These are phyloP conservation scores for Martes flavigula DNA, from an alignment of 2,797 vertebrate species.

Conservation along the genomic window DNA sequence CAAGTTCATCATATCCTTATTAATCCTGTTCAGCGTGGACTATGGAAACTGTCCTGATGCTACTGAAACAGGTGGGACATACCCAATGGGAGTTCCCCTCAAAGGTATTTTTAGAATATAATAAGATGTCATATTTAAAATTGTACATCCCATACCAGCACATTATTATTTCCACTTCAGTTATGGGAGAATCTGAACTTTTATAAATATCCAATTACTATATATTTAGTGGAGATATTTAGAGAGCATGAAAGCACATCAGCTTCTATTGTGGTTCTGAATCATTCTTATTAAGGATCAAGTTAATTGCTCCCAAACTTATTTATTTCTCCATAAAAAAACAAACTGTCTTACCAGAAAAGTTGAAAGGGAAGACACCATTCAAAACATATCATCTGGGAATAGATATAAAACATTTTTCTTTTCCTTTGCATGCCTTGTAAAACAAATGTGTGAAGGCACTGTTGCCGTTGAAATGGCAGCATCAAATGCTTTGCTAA, in stretches of 20 bases:
- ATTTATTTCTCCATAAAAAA: constrained; percentile 76
- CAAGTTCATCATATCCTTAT: neutral
- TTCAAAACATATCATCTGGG: constrained; percentile 73
- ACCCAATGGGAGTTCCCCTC: neutral
- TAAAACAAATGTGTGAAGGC: constrained; percentile 1
- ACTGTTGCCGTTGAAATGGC: neutral
- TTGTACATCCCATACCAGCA: neutral
- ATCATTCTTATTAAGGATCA: constrained; percentile 80
- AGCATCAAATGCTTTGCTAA: constrained; percentile 13
- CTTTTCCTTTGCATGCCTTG: neutral
- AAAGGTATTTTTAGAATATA: constrained; percentile 8
- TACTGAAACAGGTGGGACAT: neutral
- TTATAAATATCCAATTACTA: constrained; percentile 72
- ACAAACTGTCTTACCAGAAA: constrained; percentile 52
- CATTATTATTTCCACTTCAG: neutral
- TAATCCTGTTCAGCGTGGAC: neutral
- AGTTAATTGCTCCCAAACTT: constrained; percentile 78
- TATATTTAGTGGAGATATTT: constrained; percentile 58
- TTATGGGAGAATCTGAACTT: constrained; percentile 1
- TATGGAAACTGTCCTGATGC: neutral
- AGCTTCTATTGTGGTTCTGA: constrained; percentile 70
- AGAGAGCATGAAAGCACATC: constrained; percentile 52
- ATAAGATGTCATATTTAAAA: constrained; percentile 30
- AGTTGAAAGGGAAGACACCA: constrained; percentile 76
- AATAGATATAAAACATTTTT: constrained; percentile 68